phyloP scores from a whole-genome alignment of 1,140 invertebrate species.

The Penaeus indicus region DNA sequence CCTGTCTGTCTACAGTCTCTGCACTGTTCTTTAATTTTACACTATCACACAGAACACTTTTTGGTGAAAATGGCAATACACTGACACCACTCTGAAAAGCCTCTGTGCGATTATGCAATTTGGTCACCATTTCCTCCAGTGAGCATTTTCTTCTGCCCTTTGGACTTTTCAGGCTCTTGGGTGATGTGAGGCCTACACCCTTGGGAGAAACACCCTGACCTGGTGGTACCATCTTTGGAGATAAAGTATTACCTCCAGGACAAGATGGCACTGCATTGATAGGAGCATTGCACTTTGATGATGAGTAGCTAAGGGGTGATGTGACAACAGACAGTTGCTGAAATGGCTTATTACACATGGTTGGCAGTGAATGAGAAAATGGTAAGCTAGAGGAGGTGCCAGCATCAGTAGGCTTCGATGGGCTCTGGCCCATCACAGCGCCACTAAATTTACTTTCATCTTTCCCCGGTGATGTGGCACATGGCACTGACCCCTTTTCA shows the following conservation, averaged over 20 bases:
- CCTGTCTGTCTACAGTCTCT: not conserved
- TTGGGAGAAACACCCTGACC: not conserved
- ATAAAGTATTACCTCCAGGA: not conserved
- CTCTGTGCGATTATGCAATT: slow-evolving; percentile 37
- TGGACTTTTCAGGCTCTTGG: slow-evolving; percentile 36
- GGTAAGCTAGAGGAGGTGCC: not conserved
- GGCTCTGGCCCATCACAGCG: not conserved
- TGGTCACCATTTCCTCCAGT: slow-evolving; percentile 48
- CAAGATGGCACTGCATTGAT: not conserved
- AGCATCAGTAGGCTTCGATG: not conserved
- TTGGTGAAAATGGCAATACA: slow-evolving; percentile 36
- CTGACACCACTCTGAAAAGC: not conserved
- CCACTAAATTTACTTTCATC: not conserved
- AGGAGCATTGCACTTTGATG: not conserved
- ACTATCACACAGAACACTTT: not conserved
- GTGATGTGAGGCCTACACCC: not conserved
- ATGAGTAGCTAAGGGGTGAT: not conserved
- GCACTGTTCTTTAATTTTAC: not conserved
- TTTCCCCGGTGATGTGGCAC: not conserved
- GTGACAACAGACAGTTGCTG: slow-evolving; percentile 38
- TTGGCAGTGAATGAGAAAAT: slow-evolving; percentile 37
- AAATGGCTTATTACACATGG: slow-evolving; percentile 36
- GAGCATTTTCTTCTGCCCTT: slow-evolving; percentile 44
- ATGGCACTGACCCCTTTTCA: not conserved
- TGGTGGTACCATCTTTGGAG: not conserved